These are phyloP conservation scores for Phaonia tiefii DNA, from an alignment of 2,888 invertebrate species.

Conservation along the genomic window DNA sequence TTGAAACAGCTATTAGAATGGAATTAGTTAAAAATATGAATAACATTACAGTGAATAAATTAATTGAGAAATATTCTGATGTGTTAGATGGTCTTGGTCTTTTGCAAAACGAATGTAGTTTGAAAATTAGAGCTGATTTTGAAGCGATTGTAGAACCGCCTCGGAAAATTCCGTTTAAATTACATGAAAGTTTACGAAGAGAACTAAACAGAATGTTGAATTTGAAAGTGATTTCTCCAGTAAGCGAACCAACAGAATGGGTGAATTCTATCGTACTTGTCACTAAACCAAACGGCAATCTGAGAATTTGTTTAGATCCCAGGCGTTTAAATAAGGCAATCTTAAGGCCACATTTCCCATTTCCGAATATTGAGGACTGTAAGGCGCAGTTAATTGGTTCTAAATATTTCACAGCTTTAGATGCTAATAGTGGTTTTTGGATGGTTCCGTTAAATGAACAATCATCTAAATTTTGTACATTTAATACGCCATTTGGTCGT, in stretches of 20 bases:
- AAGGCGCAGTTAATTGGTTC: constrained; percentile 50
- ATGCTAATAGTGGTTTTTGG: constrained; percentile 35
- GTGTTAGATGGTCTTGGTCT: too few species aligned
- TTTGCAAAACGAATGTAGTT: constrained; percentile 48
- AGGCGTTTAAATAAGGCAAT: constrained; percentile 65
- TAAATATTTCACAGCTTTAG: constrained; percentile 27
- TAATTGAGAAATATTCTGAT: too few species aligned
- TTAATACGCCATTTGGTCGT: neutral
- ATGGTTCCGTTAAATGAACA: neutral
- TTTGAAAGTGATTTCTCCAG: constrained; percentile 54
- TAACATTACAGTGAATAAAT: too few species aligned
- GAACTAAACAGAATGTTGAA: constrained; percentile 54
- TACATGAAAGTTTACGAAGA: constrained; percentile 44
- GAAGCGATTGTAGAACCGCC: constrained; percentile 48
- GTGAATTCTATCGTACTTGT: constrained; percentile 63
- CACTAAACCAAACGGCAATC: constrained; percentile 58
- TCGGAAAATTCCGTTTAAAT: constrained; percentile 46
- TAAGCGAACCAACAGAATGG: constrained; percentile 63
- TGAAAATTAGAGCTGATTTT: constrained; percentile 44
- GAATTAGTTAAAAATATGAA: too few species aligned
- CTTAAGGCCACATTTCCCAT: constrained; percentile 54
- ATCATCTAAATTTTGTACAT: neutral
- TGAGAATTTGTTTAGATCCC: constrained; percentile 64
- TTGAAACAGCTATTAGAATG: too few species aligned
- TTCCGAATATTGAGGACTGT: constrained; percentile 55